These are phyloP conservation scores for Scolopax mira DNA, from an alignment of 2,113 vertebrate species.

Conservation along the genomic window DNA sequence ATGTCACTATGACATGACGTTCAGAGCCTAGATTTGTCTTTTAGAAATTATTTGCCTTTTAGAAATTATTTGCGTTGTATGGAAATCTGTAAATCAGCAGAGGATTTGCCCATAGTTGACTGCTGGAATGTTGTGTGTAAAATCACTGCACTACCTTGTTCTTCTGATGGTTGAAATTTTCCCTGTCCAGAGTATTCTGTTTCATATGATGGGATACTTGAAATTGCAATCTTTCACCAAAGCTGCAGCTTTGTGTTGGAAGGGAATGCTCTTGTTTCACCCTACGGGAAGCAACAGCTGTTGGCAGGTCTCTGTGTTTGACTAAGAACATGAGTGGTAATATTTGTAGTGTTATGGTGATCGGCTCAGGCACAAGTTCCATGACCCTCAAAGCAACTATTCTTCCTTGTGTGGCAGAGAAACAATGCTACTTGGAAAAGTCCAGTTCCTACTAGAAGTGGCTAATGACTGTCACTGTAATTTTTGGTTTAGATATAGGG, in stretches of 20 bases:
- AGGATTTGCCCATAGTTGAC: neutral
- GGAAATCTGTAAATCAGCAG: neutral
- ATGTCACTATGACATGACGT: neutral
- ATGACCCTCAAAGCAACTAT: neutral
- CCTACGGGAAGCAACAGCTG: neutral
- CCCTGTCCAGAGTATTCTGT: neutral
- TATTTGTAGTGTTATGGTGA: neutral
- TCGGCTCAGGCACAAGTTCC: neutral
- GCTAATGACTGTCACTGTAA: neutral
- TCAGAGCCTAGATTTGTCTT: neutral
- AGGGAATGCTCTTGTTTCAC: neutral
- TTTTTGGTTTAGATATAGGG: neutral
- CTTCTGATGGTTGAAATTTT: neutral
- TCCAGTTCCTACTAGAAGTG: neutral
- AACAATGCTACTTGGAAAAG: neutral
- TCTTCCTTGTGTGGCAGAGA: neutral
- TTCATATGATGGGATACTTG: neutral
- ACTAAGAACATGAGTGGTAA: neutral
- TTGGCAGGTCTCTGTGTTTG: neutral
- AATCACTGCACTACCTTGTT: neutral
- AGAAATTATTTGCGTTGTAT: neutral
- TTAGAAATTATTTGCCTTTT: neutral
- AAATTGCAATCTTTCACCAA: neutral
- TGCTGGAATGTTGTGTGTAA: neutral
- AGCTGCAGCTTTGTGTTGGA: neutral